Conservation (phyloP, 1,140 invertebrate species). For the Lethrus apterus region DNA sequence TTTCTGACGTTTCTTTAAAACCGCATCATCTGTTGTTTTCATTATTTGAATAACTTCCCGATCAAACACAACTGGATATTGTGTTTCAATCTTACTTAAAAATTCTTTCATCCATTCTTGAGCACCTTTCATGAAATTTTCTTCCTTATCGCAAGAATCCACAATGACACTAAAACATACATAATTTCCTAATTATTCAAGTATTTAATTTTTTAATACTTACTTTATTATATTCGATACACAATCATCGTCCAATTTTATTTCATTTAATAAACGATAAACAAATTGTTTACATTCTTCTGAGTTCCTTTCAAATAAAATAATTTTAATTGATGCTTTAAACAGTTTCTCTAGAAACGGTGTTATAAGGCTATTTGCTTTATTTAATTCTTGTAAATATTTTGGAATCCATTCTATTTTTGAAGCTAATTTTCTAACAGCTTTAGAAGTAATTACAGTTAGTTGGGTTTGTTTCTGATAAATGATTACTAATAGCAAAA, state of each 20-base stretch:
- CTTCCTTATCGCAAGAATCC: neutral
- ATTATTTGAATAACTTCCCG: slow-evolving; percentile 40
- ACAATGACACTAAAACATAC: slow-evolving; percentile 10
- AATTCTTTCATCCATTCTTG: slow-evolving; percentile 13
- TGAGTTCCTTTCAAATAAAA: neutral
- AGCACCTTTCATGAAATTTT: slow-evolving; percentile 2
- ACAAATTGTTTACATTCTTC: slow-evolving; percentile 35
- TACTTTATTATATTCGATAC: slow-evolving; percentile 38
- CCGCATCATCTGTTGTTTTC: slow-evolving; percentile 6
- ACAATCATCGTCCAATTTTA: slow-evolving; percentile 46
- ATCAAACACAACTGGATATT: slow-evolving; percentile 62
- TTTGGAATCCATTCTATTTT: slow-evolving; percentile 47
- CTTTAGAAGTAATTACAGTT: slow-evolving; percentile 43
- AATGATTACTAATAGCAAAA: slow-evolving; percentile 52
- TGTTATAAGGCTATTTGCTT: slow-evolving; percentile 44
- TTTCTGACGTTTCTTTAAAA: slow-evolving; percentile 13
- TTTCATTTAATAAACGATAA: slow-evolving; percentile 45
- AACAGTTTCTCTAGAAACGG: slow-evolving; percentile 50
- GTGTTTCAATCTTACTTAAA: slow-evolving; percentile 48
- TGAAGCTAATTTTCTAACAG: slow-evolving; percentile 45
- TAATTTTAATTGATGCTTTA: slow-evolving; percentile 36
- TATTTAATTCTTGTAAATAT: slow-evolving; percentile 45
- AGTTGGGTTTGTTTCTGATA: slow-evolving; percentile 51
- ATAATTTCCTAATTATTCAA: slow-evolving; percentile 15
- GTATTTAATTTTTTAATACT: slow-evolving; percentile 19